Conservation (phyloP, 2,797 vertebrate genomes). For the Macroramphosus scolopax region DNA sequence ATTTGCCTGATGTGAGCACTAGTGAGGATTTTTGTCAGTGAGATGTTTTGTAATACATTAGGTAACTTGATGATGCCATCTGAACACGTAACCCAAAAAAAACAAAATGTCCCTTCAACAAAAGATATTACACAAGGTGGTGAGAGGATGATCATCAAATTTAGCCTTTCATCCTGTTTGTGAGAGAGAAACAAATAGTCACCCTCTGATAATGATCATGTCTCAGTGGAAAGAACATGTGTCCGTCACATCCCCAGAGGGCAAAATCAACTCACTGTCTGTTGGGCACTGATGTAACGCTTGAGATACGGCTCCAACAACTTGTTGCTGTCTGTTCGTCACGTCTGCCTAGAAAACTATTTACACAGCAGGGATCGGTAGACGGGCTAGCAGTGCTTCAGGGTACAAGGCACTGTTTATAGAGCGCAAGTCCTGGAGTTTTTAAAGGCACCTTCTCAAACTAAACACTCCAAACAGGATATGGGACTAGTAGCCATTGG, state of each 20-base stretch:
- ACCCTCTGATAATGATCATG: constrained; percentile 11
- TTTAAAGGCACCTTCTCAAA: constrained; percentile 58
- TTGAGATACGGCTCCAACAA: constrained; percentile 28
- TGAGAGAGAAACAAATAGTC: constrained; percentile 1
- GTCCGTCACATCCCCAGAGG: constrained; percentile 16
- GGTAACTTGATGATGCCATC: too few relatives aligned
- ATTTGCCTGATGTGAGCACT: too few relatives aligned
- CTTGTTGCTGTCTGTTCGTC: constrained; percentile 44
- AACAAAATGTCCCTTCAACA: constrained; percentile 18
- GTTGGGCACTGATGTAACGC: constrained; percentile 25
- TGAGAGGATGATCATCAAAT: constrained; percentile 8
- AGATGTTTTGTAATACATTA: too few relatives aligned
- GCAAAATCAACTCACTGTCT: constrained; percentile 41
- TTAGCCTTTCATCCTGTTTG: too few relatives aligned
- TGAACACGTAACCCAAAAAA: too few relatives aligned
- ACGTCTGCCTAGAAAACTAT: constrained; percentile 50
- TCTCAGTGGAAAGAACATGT: constrained; percentile 18
- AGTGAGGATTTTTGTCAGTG: too few relatives aligned
- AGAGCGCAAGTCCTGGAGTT: constrained; percentile 39
- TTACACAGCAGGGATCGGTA: constrained; percentile 55
- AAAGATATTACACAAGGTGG: constrained; percentile 38
- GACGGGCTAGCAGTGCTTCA: constrained; percentile 38
- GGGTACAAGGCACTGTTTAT: constrained; percentile 60
- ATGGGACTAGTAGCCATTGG: constrained; percentile 34
- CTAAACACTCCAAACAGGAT: constrained; percentile 59